Percentiles rank a stretch among this genome's conserved stretches.
Conservation (phyloP, 2,113 vertebrate species). For the Mionectes macconnelli region DNA sequence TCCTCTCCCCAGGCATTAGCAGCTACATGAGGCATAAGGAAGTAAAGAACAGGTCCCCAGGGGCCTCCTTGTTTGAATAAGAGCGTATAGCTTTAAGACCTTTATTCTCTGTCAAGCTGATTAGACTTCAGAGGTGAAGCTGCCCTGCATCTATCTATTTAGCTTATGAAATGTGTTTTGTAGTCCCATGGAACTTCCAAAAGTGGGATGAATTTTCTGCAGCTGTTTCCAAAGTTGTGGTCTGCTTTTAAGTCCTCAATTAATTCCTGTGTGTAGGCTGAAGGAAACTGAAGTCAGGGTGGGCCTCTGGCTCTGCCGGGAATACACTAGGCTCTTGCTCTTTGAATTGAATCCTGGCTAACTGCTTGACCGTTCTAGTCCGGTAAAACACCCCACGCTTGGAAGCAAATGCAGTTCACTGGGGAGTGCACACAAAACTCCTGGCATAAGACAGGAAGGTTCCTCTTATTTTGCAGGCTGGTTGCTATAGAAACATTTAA, state of each 20-base stretch:
- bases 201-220: conserved; percentile 61
- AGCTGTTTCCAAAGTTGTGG: conserved; percentile 71
- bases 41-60: background rate
- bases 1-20: background rate
- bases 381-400: conserved; percentile 68
- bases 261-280: conserved; percentile 70
- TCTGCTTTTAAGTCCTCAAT: conserved; percentile 68
- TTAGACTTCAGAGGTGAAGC: background rate
- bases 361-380: conserved; percentile 70
- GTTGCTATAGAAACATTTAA: conserved; percentile 86
- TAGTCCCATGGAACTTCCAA: conserved; percentile 21
- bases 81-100: background rate
- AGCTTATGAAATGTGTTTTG: conserved; percentile 50
- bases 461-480: conserved; percentile 77
- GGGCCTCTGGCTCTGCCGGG: conserved; percentile 70
- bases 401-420: conserved; percentile 79
- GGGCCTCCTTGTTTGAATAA: background rate
- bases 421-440: conserved; percentile 77
- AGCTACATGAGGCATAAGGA: background rate
- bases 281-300: conserved; percentile 64
- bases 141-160: background rate
- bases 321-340: conserved; percentile 52
- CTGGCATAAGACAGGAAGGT: conserved; percentile 81
- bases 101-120: background rate
- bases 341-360: conserved; percentile 72